Percentiles rank a stretch among this genome's conserved stretches.
Evolutionary conservation across 2,797 vertebrate species (phyloP).

Genomic region (Onychomys leucogaster): DNA sequence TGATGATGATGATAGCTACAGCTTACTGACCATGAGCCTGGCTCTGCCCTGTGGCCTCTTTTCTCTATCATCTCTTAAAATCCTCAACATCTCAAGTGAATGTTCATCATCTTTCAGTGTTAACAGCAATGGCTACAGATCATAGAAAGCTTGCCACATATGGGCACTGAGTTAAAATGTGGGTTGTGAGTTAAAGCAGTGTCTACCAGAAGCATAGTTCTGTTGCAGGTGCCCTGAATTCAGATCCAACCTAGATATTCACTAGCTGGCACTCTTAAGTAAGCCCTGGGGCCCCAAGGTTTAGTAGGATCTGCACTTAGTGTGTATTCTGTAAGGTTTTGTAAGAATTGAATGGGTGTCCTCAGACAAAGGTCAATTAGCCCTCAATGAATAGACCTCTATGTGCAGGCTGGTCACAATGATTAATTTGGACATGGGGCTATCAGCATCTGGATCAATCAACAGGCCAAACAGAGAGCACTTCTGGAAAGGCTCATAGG

Average conservation of each 20-base stretch:
- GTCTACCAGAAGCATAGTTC: neutral
- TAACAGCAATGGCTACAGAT: neutral
- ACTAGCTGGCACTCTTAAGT: neutral
- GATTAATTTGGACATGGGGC: neutral
- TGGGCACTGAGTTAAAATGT: neutral
- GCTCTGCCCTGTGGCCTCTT: neutral
- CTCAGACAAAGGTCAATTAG: neutral
- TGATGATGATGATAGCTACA: neutral
- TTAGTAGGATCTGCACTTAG: neutral
- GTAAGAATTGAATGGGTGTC: neutral
- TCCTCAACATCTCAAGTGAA: neutral
- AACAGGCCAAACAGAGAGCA: neutral
- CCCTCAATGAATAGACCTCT: rapidly evolving
- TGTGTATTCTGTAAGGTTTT: neutral
- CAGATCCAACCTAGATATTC: neutral
- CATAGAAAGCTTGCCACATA: rapidly evolving
- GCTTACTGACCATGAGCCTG: rapidly evolving
- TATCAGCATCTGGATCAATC: neutral
- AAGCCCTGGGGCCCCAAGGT: neutral
- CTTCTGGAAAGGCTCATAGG: too few species aligned
- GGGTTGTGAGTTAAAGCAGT: neutral
- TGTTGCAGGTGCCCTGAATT: rapidly evolving
- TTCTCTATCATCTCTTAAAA: rapidly evolving
- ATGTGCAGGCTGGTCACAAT: too few species aligned
- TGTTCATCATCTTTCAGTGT: rapidly evolving